Base-by-base conservation (phyloP, 2,888 invertebrate genomes). In the Heteromyza rotundicornis region DNA sequence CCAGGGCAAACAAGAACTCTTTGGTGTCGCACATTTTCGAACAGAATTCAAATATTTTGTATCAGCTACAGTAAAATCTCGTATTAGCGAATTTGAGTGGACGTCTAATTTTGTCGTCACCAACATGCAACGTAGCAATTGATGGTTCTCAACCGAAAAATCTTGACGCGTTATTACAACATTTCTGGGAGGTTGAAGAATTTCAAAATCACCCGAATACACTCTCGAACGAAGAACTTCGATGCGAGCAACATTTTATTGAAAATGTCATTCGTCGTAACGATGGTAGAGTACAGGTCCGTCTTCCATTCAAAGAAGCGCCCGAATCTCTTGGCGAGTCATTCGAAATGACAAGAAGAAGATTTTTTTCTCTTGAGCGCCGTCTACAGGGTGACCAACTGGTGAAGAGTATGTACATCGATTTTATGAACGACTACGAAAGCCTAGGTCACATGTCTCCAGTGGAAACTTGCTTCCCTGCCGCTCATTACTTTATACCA, bases 31-130 rank as follows among this genome's bases (percentile, higher is more conserved):
- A 49, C 35, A 66, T 8, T 40, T 61, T n/a, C 58, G 20, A 5
- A 65, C 63, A 12, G 55, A 56, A 47, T 44, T 59, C 1, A 55
- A 59, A 44, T 47, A 22, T 35, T 49, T 19, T n/a, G 59, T 67
- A n/a, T n/a, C 2, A 3, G 47, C 64, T 5, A 60, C 62, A 10
- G 24, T 65, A 14, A 49, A 35, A 32, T 68, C 64, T 53, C 62
- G 63, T 12, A 10, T 62, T 8, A 60, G 54, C n/a, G 16, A 23
- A 7, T 59, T 64, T 50, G 56, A 63, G 53, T 62, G 62, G 27
- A 50, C 63, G 2, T 17, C 62, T 2, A 32, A 5, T 5, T 65
- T 65, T 56, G 24, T 53, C 2, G 58, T 66, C 2, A 63, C 52
- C 1, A 64, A 20, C 47, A 19, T 47, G 47, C 47, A 47, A 47